Evolutionary conservation across 2,113 vertebrate genomes (phyloP), one percentile per base, ranked within the genome.

Genomic region (Myrmecobius fasciatus): DNA sequence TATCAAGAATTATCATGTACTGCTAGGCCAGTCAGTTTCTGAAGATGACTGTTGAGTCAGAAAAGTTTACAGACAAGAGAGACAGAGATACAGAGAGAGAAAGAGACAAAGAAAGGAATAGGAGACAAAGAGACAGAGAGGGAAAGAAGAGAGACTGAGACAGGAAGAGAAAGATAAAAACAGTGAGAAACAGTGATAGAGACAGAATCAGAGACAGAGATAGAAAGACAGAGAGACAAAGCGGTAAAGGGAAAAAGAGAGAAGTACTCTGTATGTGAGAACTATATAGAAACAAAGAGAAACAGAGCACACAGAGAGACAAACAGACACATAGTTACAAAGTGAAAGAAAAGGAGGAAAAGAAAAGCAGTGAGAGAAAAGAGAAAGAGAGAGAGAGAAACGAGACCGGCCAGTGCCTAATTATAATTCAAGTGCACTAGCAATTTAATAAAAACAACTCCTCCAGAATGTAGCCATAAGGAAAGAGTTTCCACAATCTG

Each of bases 401-500:
- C 2, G 20, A 97, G 92, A 95, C 90, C 89, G 97, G 67, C 96
- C 9, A 48, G 60, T 94, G 95, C 90, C 96, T 98, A 97, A 97
- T 98, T 98, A 98, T 98, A 98, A 98, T 98, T 98, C 97, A 98
- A 98, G 96, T 93, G 28, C 96, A 98, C 89, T 14, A 93, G 53
- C 97, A 98, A 97, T 98, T 98, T 96, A 97, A 98, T 98, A 97
- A 98, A 98, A 98, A 97, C 89, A 98, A 94, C 96, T 98, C 97
- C 94, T 98, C 97, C 98, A 98, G 98, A 99, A 98, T 98, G 98
- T 95, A 97, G 96, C 98, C 98, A 98, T 98, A 99, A 98, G 98
- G 98, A 98, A 98, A 98, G 98, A 98, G 96, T 98, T 99, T 97
- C 97, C 97, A 98, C 98, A 99, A 99, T 98, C 98, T 99, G 98